Evolutionary conservation across 2,888 invertebrate genomes (phyloP).

Genomic region (Stenichneumon culpator): DNA sequence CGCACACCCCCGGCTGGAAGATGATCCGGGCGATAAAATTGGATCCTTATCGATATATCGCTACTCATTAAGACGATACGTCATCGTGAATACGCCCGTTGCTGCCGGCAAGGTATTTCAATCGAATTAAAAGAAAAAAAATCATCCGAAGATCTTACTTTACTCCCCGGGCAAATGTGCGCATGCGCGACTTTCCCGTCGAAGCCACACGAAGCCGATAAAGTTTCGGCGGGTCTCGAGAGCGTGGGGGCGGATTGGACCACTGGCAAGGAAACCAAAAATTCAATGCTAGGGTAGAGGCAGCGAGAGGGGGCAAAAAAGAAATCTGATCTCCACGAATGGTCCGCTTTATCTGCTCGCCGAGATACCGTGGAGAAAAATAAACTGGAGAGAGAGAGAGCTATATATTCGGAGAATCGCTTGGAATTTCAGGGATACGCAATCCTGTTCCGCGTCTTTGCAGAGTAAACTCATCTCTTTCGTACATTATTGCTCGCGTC

Average conservation of each 20-base stretch:
- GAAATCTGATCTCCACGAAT: constrained; percentile 65
- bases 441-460: constrained; percentile 56
- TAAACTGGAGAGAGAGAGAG: constrained; percentile 19
- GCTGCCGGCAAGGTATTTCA: constrained; percentile 16
- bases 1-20: constrained; percentile 21
- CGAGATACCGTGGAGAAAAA: constrained; percentile 1
- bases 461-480: constrained; percentile 63
- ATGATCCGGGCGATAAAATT: constrained; percentile 72
- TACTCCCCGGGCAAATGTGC: constrained; percentile 3
- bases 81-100: constrained; percentile 3
- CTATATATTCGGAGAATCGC: constrained; percentile 51
- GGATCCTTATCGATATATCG: constrained; percentile 75
- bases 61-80: constrained; percentile 47
- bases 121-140: constrained; percentile 16
- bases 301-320: constrained; percentile 29
- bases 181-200: not conserved
- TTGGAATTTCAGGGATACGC: constrained; percentile 49
- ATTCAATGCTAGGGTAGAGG: constrained; percentile 49
- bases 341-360: constrained; percentile 49
- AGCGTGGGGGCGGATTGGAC: constrained; percentile 6
- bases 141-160: constrained; percentile 45
- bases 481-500: constrained; percentile 60
- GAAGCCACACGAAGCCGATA: constrained; percentile 32
- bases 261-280: not conserved
- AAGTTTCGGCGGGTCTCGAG: constrained; percentile 53